Percentiles rank a stretch among this genome's conserved stretches.
These are phyloP conservation scores for Zaprionus gabonicus DNA, from an alignment of 1,140 invertebrate genomes.

Conservation along the genomic window DNA sequence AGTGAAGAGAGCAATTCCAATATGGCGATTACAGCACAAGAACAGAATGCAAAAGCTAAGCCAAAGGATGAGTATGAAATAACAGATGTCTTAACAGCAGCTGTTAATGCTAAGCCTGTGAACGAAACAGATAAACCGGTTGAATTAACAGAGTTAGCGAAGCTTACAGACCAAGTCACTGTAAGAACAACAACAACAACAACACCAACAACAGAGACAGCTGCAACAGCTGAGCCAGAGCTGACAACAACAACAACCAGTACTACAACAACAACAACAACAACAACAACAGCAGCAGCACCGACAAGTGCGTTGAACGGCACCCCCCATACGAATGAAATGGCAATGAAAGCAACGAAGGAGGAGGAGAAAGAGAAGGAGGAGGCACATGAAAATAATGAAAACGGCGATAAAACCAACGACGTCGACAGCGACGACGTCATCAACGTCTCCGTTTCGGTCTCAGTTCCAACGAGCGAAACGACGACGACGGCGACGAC, in stretches of 20 bases:
- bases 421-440: conserved; percentile 41
- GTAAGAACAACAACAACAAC: conserved; percentile 23
- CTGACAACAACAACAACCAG: conserved; percentile 1
- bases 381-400: conserved; percentile 35
- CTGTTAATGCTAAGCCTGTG: conserved; percentile 3
- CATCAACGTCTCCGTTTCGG: conserved; percentile 38
- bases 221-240: conserved; percentile 27
- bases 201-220: conserved; percentile 9
- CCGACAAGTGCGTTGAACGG: conserved; percentile 42
- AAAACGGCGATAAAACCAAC: conserved; percentile 46
- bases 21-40: conserved; percentile 2
- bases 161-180: not conserved
- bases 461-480: conserved; percentile 34
- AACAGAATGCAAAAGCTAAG: not conserved
- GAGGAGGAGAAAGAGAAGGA: not conserved
- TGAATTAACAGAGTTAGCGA: not conserved
- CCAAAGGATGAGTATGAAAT: not conserved
- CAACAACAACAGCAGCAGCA: conserved; percentile 30
- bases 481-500: conserved; percentile 26
- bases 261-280: conserved; percentile 20
- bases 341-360: conserved; percentile 57
- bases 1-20: conserved; percentile 8
- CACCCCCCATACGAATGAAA: conserved; percentile 48
- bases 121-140: conserved; percentile 1
- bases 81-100: conserved; percentile 5